These are phyloP conservation scores for Himalopsyche anomala DNA, from an alignment of 2,888 invertebrate genomes.

Conservation along the genomic window DNA sequence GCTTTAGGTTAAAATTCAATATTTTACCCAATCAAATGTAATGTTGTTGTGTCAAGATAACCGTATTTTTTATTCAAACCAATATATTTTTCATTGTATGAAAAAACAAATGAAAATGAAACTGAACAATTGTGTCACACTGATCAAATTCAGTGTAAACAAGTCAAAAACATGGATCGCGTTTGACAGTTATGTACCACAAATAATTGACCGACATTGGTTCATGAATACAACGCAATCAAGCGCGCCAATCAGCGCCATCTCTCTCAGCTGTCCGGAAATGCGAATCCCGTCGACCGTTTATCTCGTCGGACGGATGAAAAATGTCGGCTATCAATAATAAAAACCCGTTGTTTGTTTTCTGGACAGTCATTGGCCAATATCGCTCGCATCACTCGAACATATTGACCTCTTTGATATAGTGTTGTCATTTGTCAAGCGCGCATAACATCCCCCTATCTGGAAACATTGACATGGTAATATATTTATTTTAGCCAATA, in stretches of 20 bases:
- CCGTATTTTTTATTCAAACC: no score
- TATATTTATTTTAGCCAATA: constrained; percentile 56
- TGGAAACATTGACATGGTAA: constrained; percentile 56
- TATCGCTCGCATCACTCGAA: constrained; percentile 41
- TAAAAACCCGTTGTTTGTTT: constrained; percentile 46
- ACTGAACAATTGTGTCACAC: no score
- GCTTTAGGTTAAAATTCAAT: no score
- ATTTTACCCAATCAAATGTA: no score
- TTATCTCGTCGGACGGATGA: constrained; percentile 60
- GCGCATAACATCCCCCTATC: constrained; percentile 45
- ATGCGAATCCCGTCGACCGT: constrained; percentile 50
- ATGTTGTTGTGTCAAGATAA: no score
- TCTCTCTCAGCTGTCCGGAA: constrained; percentile 38
- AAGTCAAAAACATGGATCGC: not conserved
- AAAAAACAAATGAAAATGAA: no score
- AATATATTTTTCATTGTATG: no score
- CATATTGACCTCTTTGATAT: constrained; percentile 63
- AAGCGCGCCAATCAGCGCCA: constrained; percentile 20
- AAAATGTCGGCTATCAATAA: constrained; percentile 64
- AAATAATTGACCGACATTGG: constrained; percentile 35
- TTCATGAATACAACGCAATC: constrained; percentile 31
- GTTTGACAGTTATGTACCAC: not conserved
- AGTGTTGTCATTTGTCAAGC: constrained; percentile 61
- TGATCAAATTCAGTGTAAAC: not conserved
- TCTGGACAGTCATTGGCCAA: constrained; percentile 54